Percentiles rank a stretch among this genome's conserved stretches.
phyloP scores from a whole-genome alignment of 2,113 vertebrate genomes.

The Pluvialis apricaria region DNA sequence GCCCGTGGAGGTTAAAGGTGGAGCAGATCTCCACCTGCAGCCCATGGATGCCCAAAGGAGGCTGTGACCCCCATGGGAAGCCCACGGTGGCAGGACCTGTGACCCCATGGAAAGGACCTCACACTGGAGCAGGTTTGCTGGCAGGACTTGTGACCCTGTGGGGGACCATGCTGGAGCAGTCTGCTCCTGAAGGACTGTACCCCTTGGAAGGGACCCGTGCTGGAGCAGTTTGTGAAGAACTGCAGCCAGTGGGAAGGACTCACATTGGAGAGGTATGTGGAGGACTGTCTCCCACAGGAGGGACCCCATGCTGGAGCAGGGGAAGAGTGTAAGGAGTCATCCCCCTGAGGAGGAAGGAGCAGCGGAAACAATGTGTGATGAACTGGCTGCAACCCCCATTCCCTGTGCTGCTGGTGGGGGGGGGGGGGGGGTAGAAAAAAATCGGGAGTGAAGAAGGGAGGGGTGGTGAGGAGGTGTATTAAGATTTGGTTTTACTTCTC shows the following conservation, averaged over 20 bases:
- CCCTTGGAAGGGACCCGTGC: rapidly evolving
- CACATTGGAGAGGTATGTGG: no score
- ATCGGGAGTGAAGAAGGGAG: neutral
- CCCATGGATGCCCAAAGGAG: neutral
- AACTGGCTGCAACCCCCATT: neutral
- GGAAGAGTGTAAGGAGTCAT: neutral
- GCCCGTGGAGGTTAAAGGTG: neutral
- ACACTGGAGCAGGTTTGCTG: neutral
- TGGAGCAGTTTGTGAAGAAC: neutral
- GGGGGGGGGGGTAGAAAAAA: neutral
- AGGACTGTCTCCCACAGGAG: neutral
- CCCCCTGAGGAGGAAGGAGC: neutral
- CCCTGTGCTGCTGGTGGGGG: no score
- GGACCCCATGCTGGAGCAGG: neutral
- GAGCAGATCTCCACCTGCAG: neutral
- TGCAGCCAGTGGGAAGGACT: neutral
- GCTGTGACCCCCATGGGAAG: neutral
- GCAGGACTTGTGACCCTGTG: neutral
- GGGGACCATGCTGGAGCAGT: neutral
- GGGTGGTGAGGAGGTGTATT: neutral
- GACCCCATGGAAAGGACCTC: no score
- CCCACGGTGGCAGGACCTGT: neutral
- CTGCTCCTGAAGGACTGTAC: neutral
- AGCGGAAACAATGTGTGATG: rapidly evolving
- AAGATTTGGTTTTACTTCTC: neutral